Base-by-base conservation (phyloP, 2,888 invertebrate genomes). In the Scaptomyza caliginosa region DNA sequence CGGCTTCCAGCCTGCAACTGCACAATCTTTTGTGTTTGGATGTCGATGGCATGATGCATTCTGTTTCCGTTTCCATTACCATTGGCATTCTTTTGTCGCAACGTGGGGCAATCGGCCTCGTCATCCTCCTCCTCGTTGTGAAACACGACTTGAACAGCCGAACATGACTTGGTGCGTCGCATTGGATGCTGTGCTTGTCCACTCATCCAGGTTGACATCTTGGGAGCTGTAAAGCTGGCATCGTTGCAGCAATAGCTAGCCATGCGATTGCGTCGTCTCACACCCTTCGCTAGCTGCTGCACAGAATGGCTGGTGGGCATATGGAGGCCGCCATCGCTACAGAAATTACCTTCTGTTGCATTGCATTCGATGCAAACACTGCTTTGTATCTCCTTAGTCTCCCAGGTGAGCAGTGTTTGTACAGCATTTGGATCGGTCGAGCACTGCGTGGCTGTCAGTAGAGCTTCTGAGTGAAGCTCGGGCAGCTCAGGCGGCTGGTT, bases 161-260 rank as follows among this genome's bases (percentile, higher is more conserved):
- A 94, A 77, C 94, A 95, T 2, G 95, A 95, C 79, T 93, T 93
- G n/a, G 94, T 93, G 56, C 94, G 92, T 24, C 94, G 92, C 42
- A 94, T 93, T 83, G 92, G 65, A 8, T 46, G 91, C 4, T 88
- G 83, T 51, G 38, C 46, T n/a, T 19, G 69, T 32, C 59, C 67
- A 23, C 49, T 67, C 13, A 19, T 24, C 4, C 62, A 42, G 3
- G 55, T 34, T 4, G 74, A 23, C 32, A 62, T 58, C 30, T 80
- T 81, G 19, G 77, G 48, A 4, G 60, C 40, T 10, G 64, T 51
- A 17, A 36, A 57, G 65, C 77, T 77, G 28, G 66, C 77, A 64
- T 93, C 93, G n/a, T 93, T 90, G 64, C 92, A 92, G 84, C 94
- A 94, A 69, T 94, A 94, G 83, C 94, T 95, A 82, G 94, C 93